Evolutionary conservation across 2,888 invertebrate genomes (phyloP), one percentile per base, ranked within the genome.

Genomic region (Ametastegia equiseti): DNA sequence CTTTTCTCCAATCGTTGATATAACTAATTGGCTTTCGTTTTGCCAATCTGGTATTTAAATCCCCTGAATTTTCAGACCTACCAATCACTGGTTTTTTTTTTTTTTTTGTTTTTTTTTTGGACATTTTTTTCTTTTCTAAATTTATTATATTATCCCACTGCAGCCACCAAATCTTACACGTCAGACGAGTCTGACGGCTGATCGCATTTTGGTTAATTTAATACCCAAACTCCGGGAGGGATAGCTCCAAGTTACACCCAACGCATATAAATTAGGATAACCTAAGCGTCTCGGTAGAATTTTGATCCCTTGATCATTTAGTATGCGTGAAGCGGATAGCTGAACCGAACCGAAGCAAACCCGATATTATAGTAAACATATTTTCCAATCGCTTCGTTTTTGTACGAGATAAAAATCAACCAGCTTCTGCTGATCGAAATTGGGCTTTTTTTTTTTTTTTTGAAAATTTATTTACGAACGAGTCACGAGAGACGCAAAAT

Each of bases 181-280:
- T 36, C 39, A 67, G n/a, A 39, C 60, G 36, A 19, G 11, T 67
- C 67, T 39, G 67, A 67, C 39, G 39, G n/a, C 39, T 67, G 67
- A 67, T 67, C 36, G 39, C 36, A 39, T 67, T 67, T 67, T 19
- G 67, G 67, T 39, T 67, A 67, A 67, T 67, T 67, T 67, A 67
- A 67, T 67, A 39, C 67, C 13, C 39, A 11, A 67, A 67, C 67
- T 67, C 39, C 67, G 2, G 67, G 3, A 67, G 39, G 67, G 39
- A 67, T 36, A 67, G 27, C 23, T 27, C 36, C 54, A 23, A 36
- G 67, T 67, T n/a, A 0, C 39, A 39, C 19, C 39, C 19, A 15
- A 4, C 36, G 67, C 67, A 67, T 67, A 67, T 67, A 67, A 67
- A 67, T 60, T 60, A 60, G 60, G n/a, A 60, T 30, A n/a, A 67